Evolutionary conservation across 1,140 invertebrate species (phyloP).

Genomic region (Lethrus apterus): DNA sequence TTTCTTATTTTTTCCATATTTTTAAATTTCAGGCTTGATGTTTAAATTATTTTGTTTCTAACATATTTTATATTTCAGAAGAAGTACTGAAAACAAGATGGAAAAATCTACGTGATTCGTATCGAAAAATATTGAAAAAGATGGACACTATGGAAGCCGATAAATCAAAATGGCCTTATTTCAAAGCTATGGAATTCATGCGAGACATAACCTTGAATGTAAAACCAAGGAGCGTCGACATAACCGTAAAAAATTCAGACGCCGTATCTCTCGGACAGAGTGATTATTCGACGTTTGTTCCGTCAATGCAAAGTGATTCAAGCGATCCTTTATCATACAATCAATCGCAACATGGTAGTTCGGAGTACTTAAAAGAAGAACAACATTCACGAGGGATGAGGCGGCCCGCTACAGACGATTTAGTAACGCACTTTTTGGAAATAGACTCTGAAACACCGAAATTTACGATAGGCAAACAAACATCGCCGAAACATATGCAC

Average conservation of each 20-base stretch:
- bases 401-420: background rate
- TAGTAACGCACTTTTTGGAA: conserved; percentile 6
- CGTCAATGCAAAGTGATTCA: conserved; percentile 3
- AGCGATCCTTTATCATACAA: conserved; percentile 5
- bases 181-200: conserved; percentile 18
- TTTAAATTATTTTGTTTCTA: conserved; percentile 3
- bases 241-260: conserved; percentile 10
- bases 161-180: conserved; percentile 18
- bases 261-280: conserved; percentile 4
- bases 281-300: conserved; percentile 13
- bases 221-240: conserved; percentile 11
- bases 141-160: background rate
- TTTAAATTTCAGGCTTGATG: background rate
- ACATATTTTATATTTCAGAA: conserved; percentile 16
- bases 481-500: background rate
- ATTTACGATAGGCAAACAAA: conserved; percentile 1
- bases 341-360: background rate
- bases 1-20: background rate
- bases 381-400: background rate
- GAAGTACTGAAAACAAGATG: conserved; percentile 19
- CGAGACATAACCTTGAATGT: conserved; percentile 16
- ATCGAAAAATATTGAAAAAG: conserved; percentile 16
- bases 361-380: background rate
- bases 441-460: conserved; percentile 3
- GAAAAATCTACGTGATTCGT: conserved; percentile 20